Evolutionary conservation across 2,888 invertebrate species (phyloP).

Genomic region (Elgonia sp.): DNA sequence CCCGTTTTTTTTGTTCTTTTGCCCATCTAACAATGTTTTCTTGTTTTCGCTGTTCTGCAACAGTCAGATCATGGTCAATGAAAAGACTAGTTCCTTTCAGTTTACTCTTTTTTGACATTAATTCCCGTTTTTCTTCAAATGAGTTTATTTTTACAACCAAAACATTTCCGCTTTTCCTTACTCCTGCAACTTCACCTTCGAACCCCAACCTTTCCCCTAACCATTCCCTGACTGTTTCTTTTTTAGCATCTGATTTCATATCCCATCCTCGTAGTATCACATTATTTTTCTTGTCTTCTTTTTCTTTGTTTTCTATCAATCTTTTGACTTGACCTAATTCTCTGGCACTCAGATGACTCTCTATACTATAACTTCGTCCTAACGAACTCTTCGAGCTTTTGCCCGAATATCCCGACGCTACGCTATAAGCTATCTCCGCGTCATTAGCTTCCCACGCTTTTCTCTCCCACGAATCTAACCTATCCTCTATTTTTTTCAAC

Average conservation of each 20-base stretch:
- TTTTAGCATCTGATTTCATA: neutral
- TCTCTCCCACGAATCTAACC: too few relatives aligned
- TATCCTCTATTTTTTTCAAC: too few relatives aligned
- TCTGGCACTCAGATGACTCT: neutral
- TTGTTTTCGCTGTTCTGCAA: constrained; percentile 4
- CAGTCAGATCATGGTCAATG: constrained; percentile 22
- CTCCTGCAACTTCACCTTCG: neutral
- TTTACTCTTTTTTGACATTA: constrained; percentile 17
- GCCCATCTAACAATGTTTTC: neutral
- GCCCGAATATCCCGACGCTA: too few relatives aligned
- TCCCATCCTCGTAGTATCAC: constrained; percentile 7
- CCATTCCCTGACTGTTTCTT: neutral
- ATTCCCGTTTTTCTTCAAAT: constrained; percentile 3
- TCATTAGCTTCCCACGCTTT: too few relatives aligned
- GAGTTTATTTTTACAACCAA: neutral
- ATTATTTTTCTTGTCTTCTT: constrained; percentile 24
- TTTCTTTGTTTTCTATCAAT: constrained; percentile 12
- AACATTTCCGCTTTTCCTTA: constrained; percentile 9
- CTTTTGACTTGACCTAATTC: constrained; percentile 5
- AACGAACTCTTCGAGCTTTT: neutral
- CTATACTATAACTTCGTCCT: neutral
- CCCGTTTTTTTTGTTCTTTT: constrained; percentile 19
- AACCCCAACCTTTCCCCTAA: neutral
- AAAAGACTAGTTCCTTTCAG: neutral
- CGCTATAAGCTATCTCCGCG: too few relatives aligned